These are phyloP conservation scores for Glareola pratincola DNA, from an alignment of 2,113 vertebrate species.

Conservation along the genomic window DNA sequence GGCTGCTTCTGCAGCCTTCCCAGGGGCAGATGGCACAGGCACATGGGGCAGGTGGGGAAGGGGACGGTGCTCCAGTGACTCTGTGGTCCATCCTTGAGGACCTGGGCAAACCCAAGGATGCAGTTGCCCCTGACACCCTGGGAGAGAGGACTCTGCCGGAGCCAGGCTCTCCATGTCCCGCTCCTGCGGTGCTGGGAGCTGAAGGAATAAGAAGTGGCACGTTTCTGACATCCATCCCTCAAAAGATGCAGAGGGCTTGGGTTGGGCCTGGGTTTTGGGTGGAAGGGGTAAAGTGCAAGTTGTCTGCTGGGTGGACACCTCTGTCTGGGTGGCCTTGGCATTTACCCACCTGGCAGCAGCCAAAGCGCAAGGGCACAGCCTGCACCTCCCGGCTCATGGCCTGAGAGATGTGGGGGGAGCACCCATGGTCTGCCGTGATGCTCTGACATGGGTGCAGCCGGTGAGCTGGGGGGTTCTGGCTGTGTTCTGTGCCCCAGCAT, in stretches of 20 bases:
- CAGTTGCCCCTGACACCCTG: background rate
- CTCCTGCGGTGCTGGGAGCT: background rate
- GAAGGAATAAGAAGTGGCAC: background rate
- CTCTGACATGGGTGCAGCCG: fast-evolving
- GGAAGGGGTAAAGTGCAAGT: background rate
- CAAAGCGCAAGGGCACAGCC: background rate
- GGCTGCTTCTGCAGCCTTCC: background rate
- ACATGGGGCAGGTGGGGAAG: background rate
- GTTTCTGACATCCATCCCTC: background rate
- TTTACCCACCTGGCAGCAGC: background rate
- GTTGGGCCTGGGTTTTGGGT: background rate
- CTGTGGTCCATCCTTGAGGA: background rate
- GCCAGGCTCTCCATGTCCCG: fast-evolving
- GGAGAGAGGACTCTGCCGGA: background rate
- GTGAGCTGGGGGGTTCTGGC: background rate
- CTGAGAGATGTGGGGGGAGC: background rate
- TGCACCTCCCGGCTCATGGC: background rate
- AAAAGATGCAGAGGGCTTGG: background rate
- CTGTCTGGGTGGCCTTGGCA: background rate
- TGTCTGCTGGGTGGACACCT: background rate
- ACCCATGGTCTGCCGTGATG: fast-evolving
- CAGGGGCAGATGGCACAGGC: background rate
- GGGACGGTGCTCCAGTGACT: background rate
- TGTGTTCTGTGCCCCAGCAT: background rate
- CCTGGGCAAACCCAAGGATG: background rate